A percentile compares a stretch with the other conserved stretches of the same genome.
phyloP scores from a whole-genome alignment of 2,888 invertebrate genomes.

The Mellilla xanthometata region DNA sequence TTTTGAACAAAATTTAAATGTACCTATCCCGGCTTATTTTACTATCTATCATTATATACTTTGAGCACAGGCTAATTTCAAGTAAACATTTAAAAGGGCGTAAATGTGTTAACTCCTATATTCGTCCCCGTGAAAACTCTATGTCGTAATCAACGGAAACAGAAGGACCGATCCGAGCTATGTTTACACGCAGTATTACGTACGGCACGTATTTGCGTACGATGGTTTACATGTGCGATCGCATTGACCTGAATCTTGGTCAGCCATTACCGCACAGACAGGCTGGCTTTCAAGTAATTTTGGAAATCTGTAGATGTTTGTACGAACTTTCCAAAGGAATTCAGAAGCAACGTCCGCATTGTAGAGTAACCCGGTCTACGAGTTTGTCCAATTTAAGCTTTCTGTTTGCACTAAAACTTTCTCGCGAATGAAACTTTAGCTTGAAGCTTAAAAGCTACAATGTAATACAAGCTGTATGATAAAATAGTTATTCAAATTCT shows the following conservation, averaged over 20 bases:
- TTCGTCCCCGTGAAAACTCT: conserved; percentile 22
- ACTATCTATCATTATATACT: conserved; percentile 20
- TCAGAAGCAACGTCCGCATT: background rate
- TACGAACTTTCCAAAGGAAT: background rate
- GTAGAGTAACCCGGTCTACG: too few relatives aligned
- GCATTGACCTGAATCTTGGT: conserved; percentile 52
- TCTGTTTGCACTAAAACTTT: too few relatives aligned
- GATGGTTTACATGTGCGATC: conserved; percentile 45
- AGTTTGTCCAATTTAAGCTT: too few relatives aligned
- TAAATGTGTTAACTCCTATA: conserved; percentile 4
- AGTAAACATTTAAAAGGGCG: conserved; percentile 19
- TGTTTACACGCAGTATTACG: conserved; percentile 29
- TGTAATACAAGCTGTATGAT: too few relatives aligned
- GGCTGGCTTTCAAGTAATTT: conserved; percentile 21
- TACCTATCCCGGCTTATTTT: background rate
- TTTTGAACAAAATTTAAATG: too few relatives aligned
- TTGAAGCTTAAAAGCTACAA: too few relatives aligned
- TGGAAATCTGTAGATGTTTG: conserved; percentile 19
- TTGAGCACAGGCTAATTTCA: conserved; percentile 27
- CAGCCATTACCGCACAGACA: conserved; percentile 31
- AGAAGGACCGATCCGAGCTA: conserved; percentile 34
- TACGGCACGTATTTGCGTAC: conserved; percentile 41
- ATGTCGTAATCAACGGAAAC: conserved; percentile 41
- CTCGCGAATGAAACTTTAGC: too few relatives aligned
- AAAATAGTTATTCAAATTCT: too few relatives aligned